Conservation (phyloP, 2,888 invertebrate species). For the Strigamia transsilvanica region DNA sequence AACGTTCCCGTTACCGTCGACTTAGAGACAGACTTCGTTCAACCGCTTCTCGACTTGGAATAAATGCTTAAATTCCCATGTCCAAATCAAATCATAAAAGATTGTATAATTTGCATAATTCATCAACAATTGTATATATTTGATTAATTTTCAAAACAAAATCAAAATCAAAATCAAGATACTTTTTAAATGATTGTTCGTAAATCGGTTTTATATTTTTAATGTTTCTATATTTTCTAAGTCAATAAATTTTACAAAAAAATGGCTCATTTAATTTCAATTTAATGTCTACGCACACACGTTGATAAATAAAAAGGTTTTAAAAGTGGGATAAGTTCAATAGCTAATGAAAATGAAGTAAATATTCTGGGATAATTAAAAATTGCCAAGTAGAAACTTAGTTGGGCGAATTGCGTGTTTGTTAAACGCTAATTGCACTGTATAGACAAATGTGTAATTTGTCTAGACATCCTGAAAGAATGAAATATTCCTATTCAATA, state of each 20-base stretch:
- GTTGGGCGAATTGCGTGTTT: no score
- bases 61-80: background rate
- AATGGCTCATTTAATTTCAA: background rate
- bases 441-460: no score
- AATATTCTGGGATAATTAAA: no score
- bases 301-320: no score
- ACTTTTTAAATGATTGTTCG: background rate
- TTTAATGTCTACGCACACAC: background rate
- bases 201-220: background rate
- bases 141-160: background rate
- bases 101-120: background rate
- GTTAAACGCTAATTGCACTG: no score
- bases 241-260: slow-evolving; percentile 1
- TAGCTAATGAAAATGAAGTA: no score
- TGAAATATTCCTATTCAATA: no score
- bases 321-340: no score
- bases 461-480: no score
- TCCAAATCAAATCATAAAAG: background rate
- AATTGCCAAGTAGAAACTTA: no score
- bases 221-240: background rate
- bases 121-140: background rate
- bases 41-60: slow-evolving; percentile 29
- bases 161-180: background rate
- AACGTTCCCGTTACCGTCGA: slow-evolving; percentile 50
- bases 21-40: slow-evolving; percentile 51